Conservation (phyloP, 2,888 invertebrate genomes). For the Palloptera scutellata region DNA sequence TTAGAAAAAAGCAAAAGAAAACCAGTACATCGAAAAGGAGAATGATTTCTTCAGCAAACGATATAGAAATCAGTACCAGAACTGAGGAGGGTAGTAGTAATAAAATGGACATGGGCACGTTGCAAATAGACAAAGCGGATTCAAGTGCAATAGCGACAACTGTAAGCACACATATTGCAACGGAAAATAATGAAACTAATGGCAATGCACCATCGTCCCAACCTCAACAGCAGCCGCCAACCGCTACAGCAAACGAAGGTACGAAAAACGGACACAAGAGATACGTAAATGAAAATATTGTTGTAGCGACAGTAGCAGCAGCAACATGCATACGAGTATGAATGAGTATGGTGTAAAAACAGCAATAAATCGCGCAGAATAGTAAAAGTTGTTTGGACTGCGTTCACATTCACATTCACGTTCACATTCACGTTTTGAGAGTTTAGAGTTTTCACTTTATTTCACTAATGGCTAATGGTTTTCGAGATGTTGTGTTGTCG, state of each 20-base stretch:
- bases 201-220: slow-evolving; percentile 32
- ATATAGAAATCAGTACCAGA: slow-evolving; percentile 40
- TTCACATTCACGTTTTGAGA: slow-evolving; percentile 10
- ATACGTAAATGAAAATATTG: slow-evolving; percentile 5
- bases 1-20: slow-evolving; percentile 14
- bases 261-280: slow-evolving; percentile 13
- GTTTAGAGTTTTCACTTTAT: slow-evolving; percentile 27
- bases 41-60: slow-evolving; percentile 39
- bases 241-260: slow-evolving; percentile 36
- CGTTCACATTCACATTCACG: not conserved
- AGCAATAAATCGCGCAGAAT: not conserved
- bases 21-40: not conserved
- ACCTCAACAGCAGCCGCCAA: slow-evolving; percentile 35
- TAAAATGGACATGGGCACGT: slow-evolving; percentile 37
- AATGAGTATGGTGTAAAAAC: not conserved
- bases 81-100: slow-evolving; percentile 46
- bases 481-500: slow-evolving; percentile 14
- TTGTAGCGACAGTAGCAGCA: not conserved
- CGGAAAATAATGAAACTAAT: slow-evolving; percentile 45
- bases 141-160: slow-evolving; percentile 37
- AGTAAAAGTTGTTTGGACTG: slow-evolving; percentile 33
- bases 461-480: slow-evolving; percentile 24
- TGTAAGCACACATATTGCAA: slow-evolving; percentile 31
- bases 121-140: not conserved
- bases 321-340: not conserved